These are phyloP conservation scores for Bubo bubo DNA, from an alignment of 2,113 vertebrate species.

Conservation along the genomic window DNA sequence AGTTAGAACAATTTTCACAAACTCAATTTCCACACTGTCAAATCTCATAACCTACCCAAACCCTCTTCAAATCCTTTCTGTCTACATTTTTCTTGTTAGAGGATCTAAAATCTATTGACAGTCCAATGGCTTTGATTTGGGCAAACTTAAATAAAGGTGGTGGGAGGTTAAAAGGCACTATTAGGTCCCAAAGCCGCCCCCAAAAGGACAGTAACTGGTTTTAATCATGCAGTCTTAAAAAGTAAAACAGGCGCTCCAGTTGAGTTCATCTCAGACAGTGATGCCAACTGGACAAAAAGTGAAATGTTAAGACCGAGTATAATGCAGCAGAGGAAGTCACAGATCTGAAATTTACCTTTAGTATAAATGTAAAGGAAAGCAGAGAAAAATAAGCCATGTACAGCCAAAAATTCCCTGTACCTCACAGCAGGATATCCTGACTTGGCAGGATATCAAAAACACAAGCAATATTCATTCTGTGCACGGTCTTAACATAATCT, in stretches of 20 bases:
- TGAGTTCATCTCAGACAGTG: not conserved
- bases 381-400: not conserved
- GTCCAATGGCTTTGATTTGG: not conserved
- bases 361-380: not conserved
- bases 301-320: not conserved
- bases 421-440: constrained; percentile 35
- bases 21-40: not conserved
- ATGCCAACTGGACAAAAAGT: not conserved
- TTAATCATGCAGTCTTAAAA: not conserved
- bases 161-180: not conserved
- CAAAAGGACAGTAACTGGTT: not conserved
- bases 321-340: not conserved
- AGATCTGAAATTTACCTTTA: not conserved
- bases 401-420: not conserved
- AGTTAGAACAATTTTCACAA: constrained; percentile 4
- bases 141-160: not conserved
- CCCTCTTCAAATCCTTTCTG: not conserved
- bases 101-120: not conserved
- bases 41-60: not conserved
- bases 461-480: constrained; percentile 7
- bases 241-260: not conserved
- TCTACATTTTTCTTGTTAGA: not conserved
- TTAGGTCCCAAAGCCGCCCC: not conserved
- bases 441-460: constrained; percentile 40
- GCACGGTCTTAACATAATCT: constrained; percentile 32